Percentiles rank a stretch among this genome's conserved stretches.
These are phyloP conservation scores for Synergus laeviventris DNA, from an alignment of 2,888 invertebrate species.

Conservation along the genomic window DNA sequence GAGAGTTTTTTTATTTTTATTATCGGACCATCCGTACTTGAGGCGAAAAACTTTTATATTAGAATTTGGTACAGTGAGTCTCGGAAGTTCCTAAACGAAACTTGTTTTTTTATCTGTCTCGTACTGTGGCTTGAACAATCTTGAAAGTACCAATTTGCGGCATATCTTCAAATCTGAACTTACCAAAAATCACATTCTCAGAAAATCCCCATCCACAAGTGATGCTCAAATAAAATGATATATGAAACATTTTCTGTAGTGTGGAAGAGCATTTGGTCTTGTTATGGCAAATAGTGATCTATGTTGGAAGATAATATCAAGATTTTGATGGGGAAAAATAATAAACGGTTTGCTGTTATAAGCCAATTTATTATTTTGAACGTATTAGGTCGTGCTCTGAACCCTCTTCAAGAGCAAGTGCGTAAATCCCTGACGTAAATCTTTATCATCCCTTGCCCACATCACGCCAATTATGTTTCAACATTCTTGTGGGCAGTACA, in stretches of 20 bases:
- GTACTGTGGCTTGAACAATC: background rate
- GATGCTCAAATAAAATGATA: background rate
- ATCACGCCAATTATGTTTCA: conserved; percentile 14
- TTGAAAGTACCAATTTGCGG: background rate
- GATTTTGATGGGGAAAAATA: background rate
- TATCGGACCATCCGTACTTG: background rate
- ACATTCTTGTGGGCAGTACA: background rate
- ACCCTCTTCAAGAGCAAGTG: conserved; percentile 15
- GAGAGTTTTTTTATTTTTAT: background rate
- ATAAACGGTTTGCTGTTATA: background rate
- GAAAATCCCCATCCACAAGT: too few species aligned
- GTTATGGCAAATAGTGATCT: background rate
- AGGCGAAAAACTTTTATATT: background rate
- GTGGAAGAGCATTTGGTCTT: background rate
- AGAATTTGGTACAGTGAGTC: background rate
- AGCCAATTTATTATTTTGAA: conserved; percentile 14
- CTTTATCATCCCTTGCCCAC: conserved; percentile 12
- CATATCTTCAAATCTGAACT: background rate
- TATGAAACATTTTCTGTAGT: background rate
- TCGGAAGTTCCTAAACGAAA: conserved; percentile 3
- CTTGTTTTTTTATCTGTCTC: background rate
- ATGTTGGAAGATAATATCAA: background rate
- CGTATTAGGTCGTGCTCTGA: background rate
- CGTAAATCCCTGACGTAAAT: conserved; percentile 22
- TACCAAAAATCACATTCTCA: too few species aligned